Evolutionary conservation across 2,888 invertebrate species (phyloP).

Genomic region (Xestobium rufovillosum): DNA sequence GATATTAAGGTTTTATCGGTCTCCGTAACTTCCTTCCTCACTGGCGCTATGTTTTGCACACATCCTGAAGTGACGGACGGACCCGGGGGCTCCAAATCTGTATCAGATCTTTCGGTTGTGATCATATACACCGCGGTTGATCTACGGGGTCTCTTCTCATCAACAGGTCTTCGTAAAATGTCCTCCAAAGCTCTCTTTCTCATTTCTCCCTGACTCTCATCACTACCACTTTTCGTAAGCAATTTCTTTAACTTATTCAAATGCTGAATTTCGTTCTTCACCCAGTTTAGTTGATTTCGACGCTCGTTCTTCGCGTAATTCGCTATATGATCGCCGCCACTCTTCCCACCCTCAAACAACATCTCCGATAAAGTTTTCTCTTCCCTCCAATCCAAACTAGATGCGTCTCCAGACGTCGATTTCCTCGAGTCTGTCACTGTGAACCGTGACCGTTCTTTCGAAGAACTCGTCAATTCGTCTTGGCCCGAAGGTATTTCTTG

Average conservation of each 20-base stretch:
- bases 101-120: slow-evolving; percentile 26
- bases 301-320: slow-evolving; percentile 46
- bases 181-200: slow-evolving; percentile 2
- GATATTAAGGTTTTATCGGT: no score
- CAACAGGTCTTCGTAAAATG: slow-evolving; percentile 11
- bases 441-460: slow-evolving; percentile 15
- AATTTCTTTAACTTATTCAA: slow-evolving; percentile 47
- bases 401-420: no score
- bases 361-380: slow-evolving; percentile 45
- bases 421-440: slow-evolving; percentile 20
- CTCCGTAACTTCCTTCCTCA: background rate
- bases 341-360: slow-evolving; percentile 34
- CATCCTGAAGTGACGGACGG: no score
- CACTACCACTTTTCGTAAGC: slow-evolving; percentile 29
- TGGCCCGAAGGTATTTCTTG: background rate
- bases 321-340: slow-evolving; percentile 29
- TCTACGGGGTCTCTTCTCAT: slow-evolving; percentile 23
- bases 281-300: slow-evolving; percentile 50
- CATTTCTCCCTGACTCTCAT: no score
- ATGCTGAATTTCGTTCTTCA: slow-evolving; percentile 51
- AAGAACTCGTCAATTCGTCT: slow-evolving; percentile 7
- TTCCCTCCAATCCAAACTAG: slow-evolving; percentile 47
- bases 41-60: background rate
- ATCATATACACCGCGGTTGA: slow-evolving; percentile 33
- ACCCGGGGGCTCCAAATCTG: no score